These are phyloP conservation scores for Tachystola acroxantha DNA, from an alignment of 2,888 invertebrate species.

Conservation along the genomic window DNA sequence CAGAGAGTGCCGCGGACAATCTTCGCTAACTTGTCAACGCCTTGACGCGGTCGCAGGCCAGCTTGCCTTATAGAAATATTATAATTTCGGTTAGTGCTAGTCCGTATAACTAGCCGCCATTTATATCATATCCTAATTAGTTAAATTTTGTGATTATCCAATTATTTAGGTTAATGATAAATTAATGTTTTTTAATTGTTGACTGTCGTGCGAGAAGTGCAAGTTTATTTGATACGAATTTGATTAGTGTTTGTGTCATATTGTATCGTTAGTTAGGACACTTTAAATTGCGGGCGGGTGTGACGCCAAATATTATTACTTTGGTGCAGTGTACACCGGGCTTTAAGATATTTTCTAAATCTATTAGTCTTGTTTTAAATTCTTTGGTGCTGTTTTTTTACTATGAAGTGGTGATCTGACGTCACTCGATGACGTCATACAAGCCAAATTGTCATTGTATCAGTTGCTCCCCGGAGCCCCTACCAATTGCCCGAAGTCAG, in stretches of 20 bases:
- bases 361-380: background rate
- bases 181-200: slow-evolving; percentile 30
- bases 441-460: no score
- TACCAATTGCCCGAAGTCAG: background rate
- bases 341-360: background rate
- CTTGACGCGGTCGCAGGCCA: slow-evolving; percentile 3
- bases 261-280: slow-evolving; percentile 34
- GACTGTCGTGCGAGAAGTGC: slow-evolving; percentile 38
- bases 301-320: slow-evolving; percentile 31
- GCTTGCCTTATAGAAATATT: background rate
- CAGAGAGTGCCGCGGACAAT: background rate
- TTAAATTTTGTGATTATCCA: slow-evolving; percentile 38
- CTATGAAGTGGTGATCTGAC: background rate
- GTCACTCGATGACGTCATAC: no score
- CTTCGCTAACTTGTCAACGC: slow-evolving; percentile 4
- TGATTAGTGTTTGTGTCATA: slow-evolving; percentile 43
- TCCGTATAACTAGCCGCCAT: slow-evolving; percentile 18
- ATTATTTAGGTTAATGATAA: slow-evolving; percentile 22
- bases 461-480: no score
- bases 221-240: slow-evolving; percentile 26
- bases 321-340: slow-evolving; percentile 8
- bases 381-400: background rate
- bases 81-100: slow-evolving; percentile 26
- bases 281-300: slow-evolving; percentile 23
- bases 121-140: slow-evolving; percentile 30